Percentiles rank a stretch among this genome's conserved stretches.
phyloP scores from a whole-genome alignment of 1,140 invertebrate genomes.

The Pachyrhynchus sulphureomaculatus region DNA sequence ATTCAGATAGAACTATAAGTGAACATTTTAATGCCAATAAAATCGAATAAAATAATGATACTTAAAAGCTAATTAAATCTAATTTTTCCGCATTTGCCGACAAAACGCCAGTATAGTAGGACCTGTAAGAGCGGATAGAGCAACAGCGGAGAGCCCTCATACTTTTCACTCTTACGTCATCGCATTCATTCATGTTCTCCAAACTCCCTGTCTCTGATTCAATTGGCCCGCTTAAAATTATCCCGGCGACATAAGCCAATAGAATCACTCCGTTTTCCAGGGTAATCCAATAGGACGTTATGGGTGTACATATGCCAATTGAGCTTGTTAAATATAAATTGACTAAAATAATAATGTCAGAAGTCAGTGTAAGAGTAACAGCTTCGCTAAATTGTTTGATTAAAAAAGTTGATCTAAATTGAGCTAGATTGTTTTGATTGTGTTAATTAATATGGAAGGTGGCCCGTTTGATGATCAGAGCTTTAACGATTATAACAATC shows the following conservation, averaged over 20 bases:
- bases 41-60: too few species aligned
- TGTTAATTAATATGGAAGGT: constrained; percentile 63
- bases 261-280: neutral
- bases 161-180: neutral
- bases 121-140: constrained; percentile 18
- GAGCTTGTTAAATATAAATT: constrained; percentile 54
- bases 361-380: constrained; percentile 49
- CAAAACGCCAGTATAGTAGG: constrained; percentile 6
- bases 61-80: too few species aligned
- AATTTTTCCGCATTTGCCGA: neutral
- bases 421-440: constrained; percentile 41
- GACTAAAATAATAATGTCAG: constrained; percentile 53
- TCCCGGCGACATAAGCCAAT: constrained; percentile 26
- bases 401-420: constrained; percentile 36
- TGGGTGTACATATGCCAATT: constrained; percentile 38
- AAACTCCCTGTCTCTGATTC: neutral
- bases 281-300: constrained; percentile 26
- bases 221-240: constrained; percentile 24
- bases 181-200: constrained; percentile 8
- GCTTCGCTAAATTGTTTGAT: constrained; percentile 39
- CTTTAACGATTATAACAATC: constrained; percentile 70
- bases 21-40: too few species aligned
- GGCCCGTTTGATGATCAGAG: constrained; percentile 73
- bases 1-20: too few species aligned
- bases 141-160: constrained; percentile 2